These are phyloP conservation scores for Podarcis siculus DNA, from an alignment of 2,797 vertebrate species.

Conservation along the genomic window DNA sequence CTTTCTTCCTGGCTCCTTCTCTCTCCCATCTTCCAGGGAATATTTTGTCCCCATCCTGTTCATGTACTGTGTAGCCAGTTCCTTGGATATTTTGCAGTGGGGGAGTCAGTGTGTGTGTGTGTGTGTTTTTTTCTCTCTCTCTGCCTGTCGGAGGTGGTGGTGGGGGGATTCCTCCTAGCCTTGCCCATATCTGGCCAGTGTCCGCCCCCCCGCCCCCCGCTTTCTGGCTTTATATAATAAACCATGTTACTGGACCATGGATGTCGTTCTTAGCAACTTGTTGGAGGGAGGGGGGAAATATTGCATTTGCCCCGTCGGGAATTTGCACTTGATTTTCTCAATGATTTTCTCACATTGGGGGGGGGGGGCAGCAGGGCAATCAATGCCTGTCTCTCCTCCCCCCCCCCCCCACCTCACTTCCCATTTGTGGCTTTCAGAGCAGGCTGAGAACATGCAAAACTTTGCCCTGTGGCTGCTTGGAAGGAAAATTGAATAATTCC, in stretches of 20 bases:
- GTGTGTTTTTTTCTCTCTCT: constrained; percentile 1
- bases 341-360: too few species aligned
- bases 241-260: constrained; percentile 26
- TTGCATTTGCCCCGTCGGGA: background rate
- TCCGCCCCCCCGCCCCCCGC: constrained; percentile 35
- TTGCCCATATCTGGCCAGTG: constrained; percentile 4
- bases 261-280: background rate
- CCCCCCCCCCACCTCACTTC: background rate
- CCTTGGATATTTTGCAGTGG: constrained; percentile 85
- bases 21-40: background rate
- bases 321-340: background rate
- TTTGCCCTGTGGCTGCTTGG: background rate
- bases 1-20: background rate
- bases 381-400: too few species aligned
- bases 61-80: constrained; percentile 39
- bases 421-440: background rate
- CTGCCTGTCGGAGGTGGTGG: constrained; percentile 28
- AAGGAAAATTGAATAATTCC: background rate
- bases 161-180: constrained; percentile 32
- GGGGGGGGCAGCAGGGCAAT: background rate
- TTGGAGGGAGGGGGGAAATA: background rate
- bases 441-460: too few species aligned
- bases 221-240: constrained; percentile 73
- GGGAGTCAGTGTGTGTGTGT: constrained; percentile 74
- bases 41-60: constrained; percentile 70